Conservation (phyloP, 1,140 invertebrate species). For the Anoplophora glabripennis region DNA sequence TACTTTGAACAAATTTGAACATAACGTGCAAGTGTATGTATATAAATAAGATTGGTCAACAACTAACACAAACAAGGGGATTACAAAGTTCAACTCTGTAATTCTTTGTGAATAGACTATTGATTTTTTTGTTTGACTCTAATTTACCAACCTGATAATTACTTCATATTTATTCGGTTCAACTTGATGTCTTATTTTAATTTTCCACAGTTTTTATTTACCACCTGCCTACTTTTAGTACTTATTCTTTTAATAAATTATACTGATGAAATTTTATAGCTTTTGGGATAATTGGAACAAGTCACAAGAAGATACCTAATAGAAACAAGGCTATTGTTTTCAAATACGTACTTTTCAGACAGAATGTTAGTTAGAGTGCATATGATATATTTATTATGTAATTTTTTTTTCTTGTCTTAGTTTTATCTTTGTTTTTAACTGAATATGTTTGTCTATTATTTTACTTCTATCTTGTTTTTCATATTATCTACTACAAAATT, state of each 20-base stretch:
- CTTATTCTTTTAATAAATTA: not conserved
- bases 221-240: slow-evolving; percentile 12
- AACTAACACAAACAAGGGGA: slow-evolving; percentile 27
- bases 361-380: too few relatives aligned
- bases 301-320: too few relatives aligned
- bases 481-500: too few relatives aligned
- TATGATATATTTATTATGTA: too few relatives aligned
- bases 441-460: too few relatives aligned
- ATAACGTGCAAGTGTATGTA: slow-evolving; percentile 21
- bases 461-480: too few relatives aligned
- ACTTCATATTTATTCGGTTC: not conserved
- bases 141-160: slow-evolving; percentile 1
- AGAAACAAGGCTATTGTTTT: too few relatives aligned
- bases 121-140: slow-evolving; percentile 3
- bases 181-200: slow-evolving; percentile 1
- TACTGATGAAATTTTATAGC: too few relatives aligned
- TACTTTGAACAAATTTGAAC: slow-evolving; percentile 12
- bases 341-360: too few relatives aligned
- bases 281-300: too few relatives aligned
- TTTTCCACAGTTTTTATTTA: slow-evolving; percentile 16
- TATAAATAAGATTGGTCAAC: slow-evolving; percentile 33
- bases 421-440: too few relatives aligned
- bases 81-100: slow-evolving; percentile 12
- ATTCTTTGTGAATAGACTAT: slow-evolving; percentile 1
- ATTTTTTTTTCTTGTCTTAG: too few relatives aligned